Evolutionary conservation across 2,888 invertebrate genomes (phyloP).

Genomic region (Camptogramma bilineatum): DNA sequence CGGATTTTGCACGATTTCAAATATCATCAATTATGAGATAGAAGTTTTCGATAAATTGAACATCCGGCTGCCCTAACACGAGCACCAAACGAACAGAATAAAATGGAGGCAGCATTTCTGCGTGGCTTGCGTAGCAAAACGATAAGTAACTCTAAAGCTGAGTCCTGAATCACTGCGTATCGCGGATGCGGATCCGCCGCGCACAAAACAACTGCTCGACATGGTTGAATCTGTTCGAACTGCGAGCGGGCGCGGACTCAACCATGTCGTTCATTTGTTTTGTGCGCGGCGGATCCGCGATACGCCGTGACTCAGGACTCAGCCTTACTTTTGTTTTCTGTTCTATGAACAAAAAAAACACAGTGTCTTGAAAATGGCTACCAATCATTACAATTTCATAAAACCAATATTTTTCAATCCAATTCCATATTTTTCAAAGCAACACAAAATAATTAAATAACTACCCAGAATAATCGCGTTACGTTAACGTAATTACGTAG

Average conservation of each 20-base stretch:
- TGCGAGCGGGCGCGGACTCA: no score
- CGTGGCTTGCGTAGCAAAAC: no score
- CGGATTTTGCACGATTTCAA: slow-evolving; percentile 15
- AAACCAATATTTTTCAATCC: not conserved
- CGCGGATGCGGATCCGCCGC: no score
- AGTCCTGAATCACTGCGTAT: no score
- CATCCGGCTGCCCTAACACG: not conserved
- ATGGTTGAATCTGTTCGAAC: no score
- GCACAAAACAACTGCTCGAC: no score
- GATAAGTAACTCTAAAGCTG: not conserved
- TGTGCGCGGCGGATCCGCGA: no score
- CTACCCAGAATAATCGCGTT: slow-evolving; percentile 9
- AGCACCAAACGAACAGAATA: not conserved
- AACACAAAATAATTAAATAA: slow-evolving; percentile 12
- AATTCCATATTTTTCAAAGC: slow-evolving; percentile 5
- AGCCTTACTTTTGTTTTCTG: no score
- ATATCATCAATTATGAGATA: slow-evolving; percentile 17
- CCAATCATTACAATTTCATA: not conserved
- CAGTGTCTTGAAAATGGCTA: not conserved
- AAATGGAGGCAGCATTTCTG: no score
- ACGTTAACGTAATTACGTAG: slow-evolving; percentile 12
- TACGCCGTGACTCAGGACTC: no score
- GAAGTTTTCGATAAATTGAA: not conserved
- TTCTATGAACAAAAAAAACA: not conserved
- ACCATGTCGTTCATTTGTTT: no score